Evolutionary conservation across 2,113 vertebrate species (phyloP).

Genomic region (Bostrychus sinensis): DNA sequence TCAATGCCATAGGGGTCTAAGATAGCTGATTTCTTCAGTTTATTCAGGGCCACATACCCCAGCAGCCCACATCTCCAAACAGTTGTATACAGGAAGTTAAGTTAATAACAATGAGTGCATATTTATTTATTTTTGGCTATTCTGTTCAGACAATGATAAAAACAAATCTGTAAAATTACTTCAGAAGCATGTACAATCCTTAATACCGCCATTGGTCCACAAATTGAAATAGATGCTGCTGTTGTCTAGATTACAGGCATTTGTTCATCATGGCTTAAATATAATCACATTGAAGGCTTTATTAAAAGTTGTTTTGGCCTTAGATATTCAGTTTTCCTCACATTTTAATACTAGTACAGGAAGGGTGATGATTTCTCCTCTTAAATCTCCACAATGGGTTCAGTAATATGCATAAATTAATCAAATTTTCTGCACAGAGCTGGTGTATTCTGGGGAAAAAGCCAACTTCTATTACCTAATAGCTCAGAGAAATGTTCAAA

Average conservation of each 20-base stretch:
- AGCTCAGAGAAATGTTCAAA: slow-evolving; percentile 13
- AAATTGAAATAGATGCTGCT: no score
- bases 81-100: no score
- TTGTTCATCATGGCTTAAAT: not conserved
- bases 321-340: not conserved
- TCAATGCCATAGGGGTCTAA: no score
- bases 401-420: slow-evolving; percentile 10
- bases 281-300: slow-evolving; percentile 4
- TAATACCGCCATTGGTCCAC: no score
- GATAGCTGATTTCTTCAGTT: no score
- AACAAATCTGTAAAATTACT: no score
- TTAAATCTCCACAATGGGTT: slow-evolving; percentile 21
- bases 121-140: no score
- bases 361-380: slow-evolving; percentile 8
- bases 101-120: no score
- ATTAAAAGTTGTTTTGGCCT: slow-evolving; percentile 6
- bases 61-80: no score
- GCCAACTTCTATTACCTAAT: slow-evolving; percentile 30
- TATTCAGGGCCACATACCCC: no score
- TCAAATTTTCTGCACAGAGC: not conserved
- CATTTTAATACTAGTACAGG: slow-evolving; percentile 10
- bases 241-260: not conserved
- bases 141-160: no score
- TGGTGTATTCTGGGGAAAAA: slow-evolving; percentile 20
- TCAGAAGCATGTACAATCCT: no score